These are phyloP conservation scores for Alosa sapidissima DNA, from an alignment of 2,797 vertebrate species.

Conservation along the genomic window DNA sequence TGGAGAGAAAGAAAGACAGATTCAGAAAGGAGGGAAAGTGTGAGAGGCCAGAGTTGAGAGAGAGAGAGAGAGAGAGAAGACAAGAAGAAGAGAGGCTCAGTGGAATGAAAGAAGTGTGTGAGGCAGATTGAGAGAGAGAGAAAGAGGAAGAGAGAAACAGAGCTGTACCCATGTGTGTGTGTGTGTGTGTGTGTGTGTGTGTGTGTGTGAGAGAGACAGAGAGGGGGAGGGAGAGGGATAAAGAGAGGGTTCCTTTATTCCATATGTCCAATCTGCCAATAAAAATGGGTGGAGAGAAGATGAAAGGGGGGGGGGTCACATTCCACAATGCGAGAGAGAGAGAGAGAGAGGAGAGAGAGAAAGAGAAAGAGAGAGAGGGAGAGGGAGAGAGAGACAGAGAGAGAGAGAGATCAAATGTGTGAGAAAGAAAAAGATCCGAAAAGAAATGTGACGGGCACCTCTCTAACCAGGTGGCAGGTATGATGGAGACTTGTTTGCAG, in stretches of 20 bases:
- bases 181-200: constrained; percentile 22
- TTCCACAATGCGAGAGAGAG: constrained; percentile 25
- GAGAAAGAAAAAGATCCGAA: background rate
- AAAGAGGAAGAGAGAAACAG: background rate
- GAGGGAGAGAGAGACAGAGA: constrained; percentile 28
- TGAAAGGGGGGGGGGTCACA: constrained; percentile 23
- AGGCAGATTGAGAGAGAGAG: background rate
- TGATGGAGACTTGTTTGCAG: background rate
- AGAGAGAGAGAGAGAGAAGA: background rate
- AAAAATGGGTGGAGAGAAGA: background rate
- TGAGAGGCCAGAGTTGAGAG: background rate
- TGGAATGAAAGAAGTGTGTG: background rate
- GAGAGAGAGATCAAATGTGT: background rate
- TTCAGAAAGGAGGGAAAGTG: background rate
- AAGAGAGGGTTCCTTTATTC: constrained; percentile 30
- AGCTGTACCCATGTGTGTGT: constrained; percentile 51
- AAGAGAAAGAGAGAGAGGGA: too few species aligned
- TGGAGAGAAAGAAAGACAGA: background rate
- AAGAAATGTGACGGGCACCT: background rate
- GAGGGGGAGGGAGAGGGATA: constrained; percentile 32
- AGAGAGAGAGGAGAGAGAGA: constrained; percentile 19
- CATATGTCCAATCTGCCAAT: constrained; percentile 25
- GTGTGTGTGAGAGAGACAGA: constrained; percentile 47
- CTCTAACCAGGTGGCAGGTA: background rate
- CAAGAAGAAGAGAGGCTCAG: background rate